phyloP scores from a whole-genome alignment of 2,797 vertebrate genomes.

The Oryzias sinensis region DNA sequence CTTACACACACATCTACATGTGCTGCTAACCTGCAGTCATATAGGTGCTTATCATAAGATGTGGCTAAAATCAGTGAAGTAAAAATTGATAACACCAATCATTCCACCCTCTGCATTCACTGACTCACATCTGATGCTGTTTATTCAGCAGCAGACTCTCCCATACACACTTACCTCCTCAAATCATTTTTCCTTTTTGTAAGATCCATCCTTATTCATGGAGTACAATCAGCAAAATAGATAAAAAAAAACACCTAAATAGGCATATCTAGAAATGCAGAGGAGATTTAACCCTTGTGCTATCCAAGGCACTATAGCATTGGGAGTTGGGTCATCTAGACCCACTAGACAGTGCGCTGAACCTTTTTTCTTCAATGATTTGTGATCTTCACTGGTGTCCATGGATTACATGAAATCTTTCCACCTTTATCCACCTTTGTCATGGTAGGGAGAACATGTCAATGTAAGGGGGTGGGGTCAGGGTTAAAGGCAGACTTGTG shows the following conservation, averaged over 20 bases:
- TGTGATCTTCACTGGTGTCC: too few relatives aligned
- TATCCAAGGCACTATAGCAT: too few relatives aligned
- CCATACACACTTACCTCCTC: constrained; percentile 24
- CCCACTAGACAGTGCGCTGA: too few relatives aligned
- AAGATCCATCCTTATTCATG: constrained; percentile 51
- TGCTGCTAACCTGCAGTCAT: constrained; percentile 18
- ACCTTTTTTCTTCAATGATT: too few relatives aligned
- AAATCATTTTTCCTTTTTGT: constrained; percentile 30
- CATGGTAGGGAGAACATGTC: too few relatives aligned
- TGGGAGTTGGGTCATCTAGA: too few relatives aligned
- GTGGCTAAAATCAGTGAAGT: constrained; percentile 27
- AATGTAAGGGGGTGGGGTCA: too few relatives aligned
- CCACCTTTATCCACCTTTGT: too few relatives aligned
- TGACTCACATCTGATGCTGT: constrained; percentile 27
- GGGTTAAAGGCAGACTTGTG: constrained; percentile 25
- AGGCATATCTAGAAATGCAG: constrained; percentile 26
- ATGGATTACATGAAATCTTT: too few relatives aligned
- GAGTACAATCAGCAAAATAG: constrained; percentile 30
- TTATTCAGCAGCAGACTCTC: constrained; percentile 38
- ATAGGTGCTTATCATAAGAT: constrained; percentile 22
- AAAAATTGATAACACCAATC: constrained; percentile 42
- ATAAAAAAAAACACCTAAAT: constrained; percentile 65
- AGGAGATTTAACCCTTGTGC: constrained; percentile 15
- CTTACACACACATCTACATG: constrained; percentile 14
- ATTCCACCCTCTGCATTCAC: constrained; percentile 15